A percentile compares a stretch with the other conserved stretches of the same genome.
Evolutionary conservation across 2,113 vertebrate species (phyloP).

Genomic region (Lepisosteus osseus): DNA sequence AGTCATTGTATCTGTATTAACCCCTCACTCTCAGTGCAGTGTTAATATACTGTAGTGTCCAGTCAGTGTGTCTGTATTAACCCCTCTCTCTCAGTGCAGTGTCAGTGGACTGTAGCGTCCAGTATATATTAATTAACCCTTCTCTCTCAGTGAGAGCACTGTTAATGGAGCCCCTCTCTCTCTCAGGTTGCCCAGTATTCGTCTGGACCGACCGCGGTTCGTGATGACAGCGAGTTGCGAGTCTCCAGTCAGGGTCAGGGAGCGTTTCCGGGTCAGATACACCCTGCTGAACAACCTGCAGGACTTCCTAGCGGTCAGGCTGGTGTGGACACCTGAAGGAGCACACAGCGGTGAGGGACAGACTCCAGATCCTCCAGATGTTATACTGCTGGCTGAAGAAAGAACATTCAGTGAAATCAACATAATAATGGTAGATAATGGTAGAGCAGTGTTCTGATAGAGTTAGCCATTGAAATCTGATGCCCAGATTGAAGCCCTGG

Average conservation of each 20-base stretch:
- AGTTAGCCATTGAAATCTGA: too few relatives aligned
- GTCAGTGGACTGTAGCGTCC: too few relatives aligned
- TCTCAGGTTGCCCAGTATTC: slow-evolving; percentile 79
- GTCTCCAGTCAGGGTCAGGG: slow-evolving; percentile 70
- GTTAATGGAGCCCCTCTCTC: background rate
- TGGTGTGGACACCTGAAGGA: slow-evolving; percentile 88
- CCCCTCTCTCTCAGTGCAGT: too few relatives aligned
- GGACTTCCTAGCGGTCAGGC: slow-evolving; percentile 88
- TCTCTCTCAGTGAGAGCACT: background rate
- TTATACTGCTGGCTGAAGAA: too few relatives aligned
- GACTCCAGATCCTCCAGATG: background rate
- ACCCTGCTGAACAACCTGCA: slow-evolving; percentile 90
- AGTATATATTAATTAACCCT: background rate
- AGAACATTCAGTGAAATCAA: too few relatives aligned
- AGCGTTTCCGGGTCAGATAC: slow-evolving; percentile 84
- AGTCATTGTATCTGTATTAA: too few relatives aligned
- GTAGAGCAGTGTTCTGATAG: too few relatives aligned
- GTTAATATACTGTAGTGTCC: too few relatives aligned
- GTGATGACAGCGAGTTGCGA: slow-evolving; percentile 91
- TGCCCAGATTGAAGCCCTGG: too few relatives aligned
- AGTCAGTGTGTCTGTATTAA: too few relatives aligned
- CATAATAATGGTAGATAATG: too few relatives aligned
- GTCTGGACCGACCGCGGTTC: slow-evolving; percentile 82
- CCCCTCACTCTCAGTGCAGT: background rate
- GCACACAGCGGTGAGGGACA: slow-evolving; percentile 23